Percentiles rank a stretch among this genome's conserved stretches.
phyloP scores from a whole-genome alignment of 2,113 vertebrate species.

The Urocynchramus pylzowi region DNA sequence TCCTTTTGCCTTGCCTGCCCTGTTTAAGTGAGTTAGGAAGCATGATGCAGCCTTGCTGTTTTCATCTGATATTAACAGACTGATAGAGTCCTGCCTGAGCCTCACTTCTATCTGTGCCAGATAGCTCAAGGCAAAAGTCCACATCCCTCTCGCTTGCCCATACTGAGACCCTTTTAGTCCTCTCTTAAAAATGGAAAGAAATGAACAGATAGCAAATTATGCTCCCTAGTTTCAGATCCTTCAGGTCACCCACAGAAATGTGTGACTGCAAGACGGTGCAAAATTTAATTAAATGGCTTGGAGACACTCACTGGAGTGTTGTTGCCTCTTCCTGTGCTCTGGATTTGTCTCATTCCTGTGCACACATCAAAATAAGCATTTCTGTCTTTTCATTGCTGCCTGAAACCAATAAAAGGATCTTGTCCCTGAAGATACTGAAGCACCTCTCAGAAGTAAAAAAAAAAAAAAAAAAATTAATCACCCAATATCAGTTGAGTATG shows the following conservation, averaged over 20 bases:
- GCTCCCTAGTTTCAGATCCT: not conserved
- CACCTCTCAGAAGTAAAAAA: not conserved
- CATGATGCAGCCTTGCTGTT: not conserved
- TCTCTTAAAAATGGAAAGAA: not conserved
- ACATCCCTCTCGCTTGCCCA: not conserved
- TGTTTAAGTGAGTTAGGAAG: not conserved
- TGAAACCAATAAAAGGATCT: not conserved
- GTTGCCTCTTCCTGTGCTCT: not conserved
- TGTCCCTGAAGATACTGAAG: not conserved
- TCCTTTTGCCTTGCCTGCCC: not conserved
- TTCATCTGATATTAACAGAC: not conserved
- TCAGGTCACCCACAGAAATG: not conserved
- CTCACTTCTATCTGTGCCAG: not conserved
- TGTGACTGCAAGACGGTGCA: not conserved
- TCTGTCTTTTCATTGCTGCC: not conserved
- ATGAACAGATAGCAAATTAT: not conserved
- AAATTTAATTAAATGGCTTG: conserved; percentile 11
- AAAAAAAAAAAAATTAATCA: no score
- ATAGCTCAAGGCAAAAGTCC: not conserved
- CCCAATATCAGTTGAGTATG: not conserved
- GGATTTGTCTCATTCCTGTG: not conserved
- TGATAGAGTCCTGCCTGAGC: not conserved
- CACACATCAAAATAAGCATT: not conserved
- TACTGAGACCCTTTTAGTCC: not conserved
- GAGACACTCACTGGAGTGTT: not conserved